Percentiles rank a stretch among this genome's conserved stretches.
phyloP scores from a whole-genome alignment of 1,140 invertebrate species.

The Heliconius himera region DNA sequence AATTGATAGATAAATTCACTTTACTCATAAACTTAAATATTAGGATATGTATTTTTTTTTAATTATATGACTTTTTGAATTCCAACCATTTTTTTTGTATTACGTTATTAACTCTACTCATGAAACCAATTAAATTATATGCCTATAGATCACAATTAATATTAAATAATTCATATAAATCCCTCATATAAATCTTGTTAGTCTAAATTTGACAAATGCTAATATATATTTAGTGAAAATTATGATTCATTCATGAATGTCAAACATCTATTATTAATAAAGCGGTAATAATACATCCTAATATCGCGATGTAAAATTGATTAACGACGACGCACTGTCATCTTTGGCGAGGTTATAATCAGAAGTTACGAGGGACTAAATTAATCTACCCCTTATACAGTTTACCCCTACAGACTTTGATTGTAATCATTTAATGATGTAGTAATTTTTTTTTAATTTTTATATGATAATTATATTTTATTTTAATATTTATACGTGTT shows the following conservation, averaged over 20 bases:
- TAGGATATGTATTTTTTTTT: not conserved
- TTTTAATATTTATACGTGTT: not conserved
- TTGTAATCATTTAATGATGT: slow-evolving; percentile 4
- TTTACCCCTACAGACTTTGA: not conserved
- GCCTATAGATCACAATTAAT: not conserved
- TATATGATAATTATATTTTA: not conserved
- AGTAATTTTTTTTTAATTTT: not conserved
- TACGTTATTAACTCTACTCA: not conserved
- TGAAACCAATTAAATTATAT: not conserved
- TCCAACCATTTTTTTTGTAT: not conserved
- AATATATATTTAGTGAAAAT: not conserved
- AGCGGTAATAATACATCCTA: slow-evolving; percentile 11
- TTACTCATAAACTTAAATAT: too few relatives aligned
- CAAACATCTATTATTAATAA: not conserved
- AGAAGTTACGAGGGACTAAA: not conserved
- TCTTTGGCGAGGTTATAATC: slow-evolving; percentile 2
- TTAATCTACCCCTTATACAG: not conserved
- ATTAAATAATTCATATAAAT: not conserved
- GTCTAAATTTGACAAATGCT: not conserved
- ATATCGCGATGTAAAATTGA: slow-evolving; percentile 11
- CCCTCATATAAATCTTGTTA: not conserved
- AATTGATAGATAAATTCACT: too few relatives aligned
- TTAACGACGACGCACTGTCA: slow-evolving; percentile 12
- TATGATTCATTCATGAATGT: not conserved
- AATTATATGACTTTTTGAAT: too few relatives aligned